Base-by-base conservation (phyloP, 2,113 vertebrate genomes). In the Petrocephalus microphthalmus region DNA sequence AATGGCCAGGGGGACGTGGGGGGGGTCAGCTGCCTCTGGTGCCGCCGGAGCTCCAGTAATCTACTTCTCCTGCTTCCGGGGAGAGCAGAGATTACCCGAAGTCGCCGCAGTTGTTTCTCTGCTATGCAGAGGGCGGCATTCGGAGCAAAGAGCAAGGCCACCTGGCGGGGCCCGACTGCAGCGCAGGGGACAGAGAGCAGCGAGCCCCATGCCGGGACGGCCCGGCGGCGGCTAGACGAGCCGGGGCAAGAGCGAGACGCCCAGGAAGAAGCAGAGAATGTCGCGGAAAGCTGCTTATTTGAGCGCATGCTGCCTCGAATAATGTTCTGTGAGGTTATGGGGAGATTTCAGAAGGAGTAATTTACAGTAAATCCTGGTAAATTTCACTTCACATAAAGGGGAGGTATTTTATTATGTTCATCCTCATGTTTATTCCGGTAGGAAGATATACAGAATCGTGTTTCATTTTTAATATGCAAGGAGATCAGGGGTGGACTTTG, bases 101-200 rank as follows among this genome's bases (percentile, higher is more conserved):
- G 91, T 92, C 93, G 91, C 92, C 92, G 92, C 92, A 92, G 92
- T 91, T 90, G 82, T 89, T 89, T 90, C 88, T 93, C 92, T 89
- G 91, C 92, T 91, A 91, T 92, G 92, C 93, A 60, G 88, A 88
- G 90, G 83, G 90, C 90, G 89, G 91, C 89, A 85, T 89, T 88
- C 86, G 87, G 90, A 91, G 42, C 42, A 6, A 60, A 90, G 92
- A 90, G 92, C 42, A 95, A 96, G 93, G 94, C 94, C 93, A 93
- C 88, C 91, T 89, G 87, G 87, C 87, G 87, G 87, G 90, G 89
- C 91, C 90, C 92, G 93, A 90, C 89, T 22, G 0, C 51, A 7
- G 84, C 90, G 87, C 90, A 93, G 89, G 67, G 29, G 71, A 91
- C 91, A 91, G 89, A 87, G 88, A 90, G 90, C 56, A 83, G 8